Conservation (phyloP, 2,113 vertebrate genomes). For the Caretta caretta region DNA sequence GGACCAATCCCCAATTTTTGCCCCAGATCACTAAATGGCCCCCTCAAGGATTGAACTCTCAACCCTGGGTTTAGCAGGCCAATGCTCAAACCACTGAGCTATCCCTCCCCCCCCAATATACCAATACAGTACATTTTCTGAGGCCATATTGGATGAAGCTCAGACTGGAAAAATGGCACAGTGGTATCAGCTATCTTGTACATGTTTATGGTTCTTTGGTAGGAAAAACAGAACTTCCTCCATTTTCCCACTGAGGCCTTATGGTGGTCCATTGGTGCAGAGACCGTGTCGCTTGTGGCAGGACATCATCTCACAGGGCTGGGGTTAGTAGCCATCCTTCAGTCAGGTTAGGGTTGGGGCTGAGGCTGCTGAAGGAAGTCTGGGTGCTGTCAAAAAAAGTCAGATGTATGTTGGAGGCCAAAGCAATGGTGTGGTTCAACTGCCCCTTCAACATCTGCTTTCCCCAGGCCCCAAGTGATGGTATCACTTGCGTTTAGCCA, state of each 20-base stretch:
- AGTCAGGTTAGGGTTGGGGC: background rate
- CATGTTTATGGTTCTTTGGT: background rate
- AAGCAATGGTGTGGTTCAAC: background rate
- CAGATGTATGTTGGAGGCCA: background rate
- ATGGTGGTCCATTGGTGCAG: background rate
- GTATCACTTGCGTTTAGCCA: background rate
- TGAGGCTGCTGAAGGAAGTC: background rate
- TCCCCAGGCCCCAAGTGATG: conserved; percentile 37
- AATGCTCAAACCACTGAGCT: too few relatives aligned
- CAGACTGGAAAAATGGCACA: background rate
- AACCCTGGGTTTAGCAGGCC: too few relatives aligned
- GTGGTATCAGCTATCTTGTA: background rate
- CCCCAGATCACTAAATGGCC: too few relatives aligned
- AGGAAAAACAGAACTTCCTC: background rate
- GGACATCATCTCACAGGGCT: background rate
- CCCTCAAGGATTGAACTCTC: too few relatives aligned
- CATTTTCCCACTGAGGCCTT: background rate
- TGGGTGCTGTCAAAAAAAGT: background rate
- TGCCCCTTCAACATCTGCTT: background rate
- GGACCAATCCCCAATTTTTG: too few relatives aligned
- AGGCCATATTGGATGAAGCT: background rate
- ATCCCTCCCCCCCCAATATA: too few relatives aligned
- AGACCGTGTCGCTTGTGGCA: background rate
- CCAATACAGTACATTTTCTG: background rate
- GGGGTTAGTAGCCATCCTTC: background rate